Conservation (phyloP, 2,888 invertebrate species). For the Synanthedon andrenaeformis region DNA sequence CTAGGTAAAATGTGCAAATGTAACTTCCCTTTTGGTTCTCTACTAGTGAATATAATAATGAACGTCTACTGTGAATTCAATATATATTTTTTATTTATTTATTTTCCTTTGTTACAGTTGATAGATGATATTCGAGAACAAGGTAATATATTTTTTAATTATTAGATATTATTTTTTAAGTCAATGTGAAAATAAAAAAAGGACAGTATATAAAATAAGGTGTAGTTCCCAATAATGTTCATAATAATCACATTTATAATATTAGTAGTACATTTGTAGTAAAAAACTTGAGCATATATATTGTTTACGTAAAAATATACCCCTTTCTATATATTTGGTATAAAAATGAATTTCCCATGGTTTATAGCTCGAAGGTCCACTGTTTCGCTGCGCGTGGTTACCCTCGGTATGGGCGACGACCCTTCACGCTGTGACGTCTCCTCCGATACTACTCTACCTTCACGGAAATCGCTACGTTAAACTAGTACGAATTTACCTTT, state of each 20-base stretch:
- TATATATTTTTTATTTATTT: too few species aligned
- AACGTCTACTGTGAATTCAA: too few species aligned
- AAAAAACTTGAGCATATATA: too few species aligned
- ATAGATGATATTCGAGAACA: slow-evolving; percentile 38
- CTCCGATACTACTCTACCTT: slow-evolving; percentile 7
- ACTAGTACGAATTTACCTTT: background rate
- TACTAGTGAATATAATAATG: too few species aligned
- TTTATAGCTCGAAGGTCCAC: slow-evolving; percentile 42
- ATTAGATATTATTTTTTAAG: background rate
- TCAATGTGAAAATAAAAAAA: too few species aligned
- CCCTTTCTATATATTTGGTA: background rate
- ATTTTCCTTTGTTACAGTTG: slow-evolving; percentile 33
- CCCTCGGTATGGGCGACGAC: slow-evolving; percentile 37
- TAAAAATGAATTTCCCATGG: background rate
- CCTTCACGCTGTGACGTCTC: slow-evolving; percentile 4
- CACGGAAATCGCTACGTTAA: slow-evolving; percentile 20
- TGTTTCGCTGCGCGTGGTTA: slow-evolving; percentile 51
- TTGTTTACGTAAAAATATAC: too few species aligned
- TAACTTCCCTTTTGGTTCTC: too few species aligned
- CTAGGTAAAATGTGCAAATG: too few species aligned
- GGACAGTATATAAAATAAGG: too few species aligned
- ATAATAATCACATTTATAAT: too few species aligned
- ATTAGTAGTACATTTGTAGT: too few species aligned
- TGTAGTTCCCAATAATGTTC: too few species aligned
- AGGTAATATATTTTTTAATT: slow-evolving; percentile 22